A percentile compares a stretch with the other conserved stretches of the same genome.
Evolutionary conservation across 2,888 invertebrate genomes (phyloP).

Genomic region (Cryptosula pallasiana): DNA sequence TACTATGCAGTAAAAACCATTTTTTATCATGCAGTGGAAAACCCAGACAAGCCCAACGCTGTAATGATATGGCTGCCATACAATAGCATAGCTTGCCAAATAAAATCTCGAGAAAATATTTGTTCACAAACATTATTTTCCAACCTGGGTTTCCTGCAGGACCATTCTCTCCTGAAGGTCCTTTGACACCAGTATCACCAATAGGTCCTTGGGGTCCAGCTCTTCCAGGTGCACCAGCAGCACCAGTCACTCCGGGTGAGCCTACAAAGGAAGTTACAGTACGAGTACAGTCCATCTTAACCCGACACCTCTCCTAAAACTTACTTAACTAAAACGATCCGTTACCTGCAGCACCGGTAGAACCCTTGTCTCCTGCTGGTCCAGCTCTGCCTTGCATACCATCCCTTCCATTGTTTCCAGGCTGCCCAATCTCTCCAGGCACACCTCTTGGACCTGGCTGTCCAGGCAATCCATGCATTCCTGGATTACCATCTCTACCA

Average conservation of each 20-base stretch:
- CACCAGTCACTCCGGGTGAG: not conserved
- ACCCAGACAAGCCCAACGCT: no score
- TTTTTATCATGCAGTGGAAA: no score
- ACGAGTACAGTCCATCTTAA: no score
- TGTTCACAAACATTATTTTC: no score
- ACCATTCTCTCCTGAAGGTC: not conserved
- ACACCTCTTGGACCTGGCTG: slow-evolving; percentile 15
- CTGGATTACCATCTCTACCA: slow-evolving; percentile 22
- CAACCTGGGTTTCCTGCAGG: not conserved
- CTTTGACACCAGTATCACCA: not conserved
- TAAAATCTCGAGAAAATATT: no score
- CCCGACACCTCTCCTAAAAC: no score
- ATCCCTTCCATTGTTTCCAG: slow-evolving; percentile 15
- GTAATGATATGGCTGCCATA: no score
- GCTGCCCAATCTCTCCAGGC: not conserved
- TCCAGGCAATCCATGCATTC: slow-evolving; percentile 3
- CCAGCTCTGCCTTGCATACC: slow-evolving; percentile 15
- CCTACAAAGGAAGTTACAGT: no score
- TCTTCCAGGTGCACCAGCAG: not conserved
- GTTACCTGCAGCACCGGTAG: not conserved
- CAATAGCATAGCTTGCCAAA: no score
- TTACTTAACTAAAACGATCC: not conserved
- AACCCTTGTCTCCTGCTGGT: slow-evolving; percentile 2
- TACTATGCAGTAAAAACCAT: no score
- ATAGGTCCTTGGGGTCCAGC: slow-evolving; percentile 19